Evolutionary conservation across 2,888 invertebrate species (phyloP), one percentile per base, ranked within the genome.

Genomic region (Odontothrips loti): DNA sequence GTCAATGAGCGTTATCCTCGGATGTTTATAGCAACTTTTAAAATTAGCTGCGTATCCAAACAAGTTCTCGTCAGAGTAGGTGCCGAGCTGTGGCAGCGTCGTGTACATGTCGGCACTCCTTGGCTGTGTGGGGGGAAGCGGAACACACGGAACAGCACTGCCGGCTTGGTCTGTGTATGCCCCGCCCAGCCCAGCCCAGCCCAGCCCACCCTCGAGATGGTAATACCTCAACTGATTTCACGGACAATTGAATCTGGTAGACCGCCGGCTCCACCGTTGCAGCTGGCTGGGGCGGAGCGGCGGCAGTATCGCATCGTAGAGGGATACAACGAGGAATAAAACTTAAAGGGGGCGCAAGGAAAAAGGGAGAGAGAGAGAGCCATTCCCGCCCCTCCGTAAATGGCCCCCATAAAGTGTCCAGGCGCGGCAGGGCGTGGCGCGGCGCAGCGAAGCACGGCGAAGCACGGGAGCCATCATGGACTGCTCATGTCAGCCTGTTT

Each of bases 171-270:
- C 20, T 58, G 58, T 58, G 17, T 15, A 20, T 15, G 17, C 17
- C 15, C 15, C 15, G 4, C 17, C 15, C 58, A 6, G 15, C 58
- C 34, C 34, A 4, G 34, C 34, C 2, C 34, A 2, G 34, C 34
- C 34, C 34, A 2, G 34, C 34, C 34, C 34, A 20, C 58, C 58
- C 58, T 58, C 10, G 68, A 75, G 68, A 75, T 27, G 68, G 68
- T 75, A 75, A 75, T 75, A 75, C 68, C 68, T 75, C 68, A 75
- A 75, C 68, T 75, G 68, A 75, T 75, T 75, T 75, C 68, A 75
- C 68, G 27, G 68, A 75, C 68, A 75, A 75, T 75, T 75, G 68
- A 75, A 27, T 75, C 68, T 23, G 68, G 68, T 75, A 75, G 27
- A 75, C 68, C 68, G 68, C 23, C 27, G 23, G 23, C 58, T 17